These are phyloP conservation scores for Drosophila chauvacae DNA, from an alignment of 1,140 invertebrate species.

Conservation along the genomic window DNA sequence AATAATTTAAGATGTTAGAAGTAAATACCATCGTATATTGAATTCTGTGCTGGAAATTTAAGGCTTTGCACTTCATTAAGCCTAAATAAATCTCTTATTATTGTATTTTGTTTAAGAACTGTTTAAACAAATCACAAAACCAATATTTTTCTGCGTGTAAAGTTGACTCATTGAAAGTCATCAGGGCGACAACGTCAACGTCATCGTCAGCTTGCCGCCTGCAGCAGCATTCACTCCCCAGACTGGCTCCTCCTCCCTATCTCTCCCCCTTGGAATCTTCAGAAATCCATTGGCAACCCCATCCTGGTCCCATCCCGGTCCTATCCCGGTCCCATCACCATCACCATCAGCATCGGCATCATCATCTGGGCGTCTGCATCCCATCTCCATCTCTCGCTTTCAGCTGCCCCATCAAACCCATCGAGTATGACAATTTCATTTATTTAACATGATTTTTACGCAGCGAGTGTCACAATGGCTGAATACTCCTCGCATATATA, in stretches of 20 bases:
- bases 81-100: background rate
- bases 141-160: constrained; percentile 1
- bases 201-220: constrained; percentile 63
- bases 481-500: constrained; percentile 15
- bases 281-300: constrained; percentile 40
- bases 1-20: background rate
- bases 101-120: background rate
- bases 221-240: constrained; percentile 43
- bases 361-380: constrained; percentile 45
- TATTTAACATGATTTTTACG: constrained; percentile 71
- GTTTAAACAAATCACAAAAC: background rate
- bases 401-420: constrained; percentile 59
- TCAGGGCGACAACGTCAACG: constrained; percentile 67
- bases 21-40: no score
- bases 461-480: constrained; percentile 56
- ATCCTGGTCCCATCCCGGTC: constrained; percentile 19
- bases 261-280: background rate
- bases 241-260: background rate
- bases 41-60: background rate
- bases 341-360: constrained; percentile 28
- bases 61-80: background rate
- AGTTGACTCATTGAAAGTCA: constrained; percentile 71
- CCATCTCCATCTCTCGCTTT: constrained; percentile 47
- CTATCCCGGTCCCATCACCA: constrained; percentile 21
- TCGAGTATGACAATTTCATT: constrained; percentile 76